Evolutionary conservation across 2,113 vertebrate genomes (phyloP).

Genomic region (Setophaga kirtlandii): DNA sequence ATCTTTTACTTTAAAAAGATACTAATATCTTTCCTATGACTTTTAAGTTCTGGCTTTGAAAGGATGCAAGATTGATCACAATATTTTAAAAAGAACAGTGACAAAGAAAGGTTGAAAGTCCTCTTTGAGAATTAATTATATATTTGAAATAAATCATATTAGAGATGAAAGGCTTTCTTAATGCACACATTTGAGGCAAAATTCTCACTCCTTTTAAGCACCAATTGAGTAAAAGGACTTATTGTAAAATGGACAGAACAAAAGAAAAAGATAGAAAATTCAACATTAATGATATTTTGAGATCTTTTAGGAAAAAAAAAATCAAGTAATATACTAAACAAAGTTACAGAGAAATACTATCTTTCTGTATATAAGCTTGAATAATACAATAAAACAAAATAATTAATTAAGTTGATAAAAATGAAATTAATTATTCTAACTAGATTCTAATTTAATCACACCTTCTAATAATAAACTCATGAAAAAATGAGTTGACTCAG

Average conservation of each 20-base stretch:
- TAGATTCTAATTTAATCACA: background rate
- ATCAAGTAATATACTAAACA: background rate
- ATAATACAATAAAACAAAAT: background rate
- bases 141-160: constrained; percentile 13
- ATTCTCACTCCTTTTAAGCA: background rate
- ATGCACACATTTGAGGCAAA: background rate
- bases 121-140: background rate
- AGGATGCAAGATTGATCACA: background rate
- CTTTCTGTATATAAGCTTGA: background rate
- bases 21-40: background rate
- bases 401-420: background rate
- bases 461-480: background rate
- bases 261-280: background rate
- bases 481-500: background rate
- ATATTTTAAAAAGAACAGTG: background rate
- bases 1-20: background rate
- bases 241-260: background rate
- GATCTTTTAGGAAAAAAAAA: background rate
- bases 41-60: background rate
- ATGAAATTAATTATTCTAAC: background rate
- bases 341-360: background rate
- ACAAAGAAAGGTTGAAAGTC: background rate
- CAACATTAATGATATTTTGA: background rate
- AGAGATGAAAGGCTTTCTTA: background rate
- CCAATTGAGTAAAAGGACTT: background rate